A percentile compares a stretch with the other conserved stretches of the same genome.
phyloP scores from a whole-genome alignment of 2,888 invertebrate species.

The Drosophila anomalata region DNA sequence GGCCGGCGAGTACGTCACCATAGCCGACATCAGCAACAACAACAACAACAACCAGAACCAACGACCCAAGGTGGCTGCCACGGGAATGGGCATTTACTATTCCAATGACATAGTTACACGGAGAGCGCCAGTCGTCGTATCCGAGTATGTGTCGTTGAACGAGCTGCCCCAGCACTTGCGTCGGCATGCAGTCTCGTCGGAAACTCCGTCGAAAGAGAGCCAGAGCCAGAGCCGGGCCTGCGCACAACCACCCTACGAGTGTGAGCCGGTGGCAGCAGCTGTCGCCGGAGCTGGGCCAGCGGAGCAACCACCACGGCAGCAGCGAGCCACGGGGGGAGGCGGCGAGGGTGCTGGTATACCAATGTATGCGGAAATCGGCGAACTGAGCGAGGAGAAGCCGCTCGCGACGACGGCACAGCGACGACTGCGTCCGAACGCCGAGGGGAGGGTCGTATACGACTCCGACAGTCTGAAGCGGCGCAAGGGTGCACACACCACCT shows the following conservation, averaged over 20 bases:
- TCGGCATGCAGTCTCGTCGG: conserved; percentile 44
- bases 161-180: conserved; percentile 87
- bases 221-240: neutral
- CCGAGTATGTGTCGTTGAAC: conserved; percentile 91
- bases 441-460: conserved; percentile 94
- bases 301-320: conserved; percentile 38
- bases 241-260: neutral
- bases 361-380: conserved; percentile 82
- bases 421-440: conserved; percentile 91
- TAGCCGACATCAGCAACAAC: conserved; percentile 92
- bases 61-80: conserved; percentile 73
- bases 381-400: conserved; percentile 74
- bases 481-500: conserved; percentile 93
- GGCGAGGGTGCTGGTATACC: conserved; percentile 69
- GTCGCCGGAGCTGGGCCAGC: conserved; percentile 8
- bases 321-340: conserved; percentile 34
- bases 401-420: conserved; percentile 84
- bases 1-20: conserved; percentile 92
- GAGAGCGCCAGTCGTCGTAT: conserved; percentile 77
- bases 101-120: conserved; percentile 88
- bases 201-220: conserved; percentile 15
- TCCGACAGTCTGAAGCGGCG: conserved; percentile 92
- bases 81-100: conserved; percentile 85
- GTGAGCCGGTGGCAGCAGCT: conserved; percentile 28
- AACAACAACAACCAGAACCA: conserved; percentile 87